Evolutionary conservation across 2,797 vertebrate genomes (phyloP).

Genomic region (Manis crassicaudata): DNA sequence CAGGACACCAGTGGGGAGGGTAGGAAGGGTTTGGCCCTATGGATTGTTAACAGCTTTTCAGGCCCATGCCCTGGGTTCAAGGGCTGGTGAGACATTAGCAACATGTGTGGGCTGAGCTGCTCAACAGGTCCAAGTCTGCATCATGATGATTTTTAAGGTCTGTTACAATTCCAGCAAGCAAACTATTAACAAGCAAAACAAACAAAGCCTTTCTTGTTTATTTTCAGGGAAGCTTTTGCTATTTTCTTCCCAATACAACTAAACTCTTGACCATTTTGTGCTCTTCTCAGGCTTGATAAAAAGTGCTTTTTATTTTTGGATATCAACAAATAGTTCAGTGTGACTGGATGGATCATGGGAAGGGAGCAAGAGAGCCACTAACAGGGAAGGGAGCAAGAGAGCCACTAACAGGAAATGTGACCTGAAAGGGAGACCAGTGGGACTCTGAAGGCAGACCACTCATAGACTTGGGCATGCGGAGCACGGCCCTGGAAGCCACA

Average conservation of each 20-base stretch:
- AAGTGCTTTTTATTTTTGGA: constrained; percentile 36
- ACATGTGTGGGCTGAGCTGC: not conserved
- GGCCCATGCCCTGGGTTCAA: not conserved
- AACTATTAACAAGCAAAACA: not conserved
- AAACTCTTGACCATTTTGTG: not conserved
- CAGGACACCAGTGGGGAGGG: not conserved
- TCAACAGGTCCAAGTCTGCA: not conserved
- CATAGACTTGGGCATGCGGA: not conserved
- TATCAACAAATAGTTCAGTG: not conserved
- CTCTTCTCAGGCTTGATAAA: not conserved
- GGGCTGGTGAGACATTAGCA: not conserved
- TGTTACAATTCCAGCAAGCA: not conserved
- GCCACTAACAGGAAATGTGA: not conserved
- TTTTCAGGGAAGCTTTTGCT: not conserved
- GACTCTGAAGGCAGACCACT: not conserved
- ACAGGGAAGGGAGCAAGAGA: not conserved
- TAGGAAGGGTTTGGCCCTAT: too few species aligned
- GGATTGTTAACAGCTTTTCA: not conserved
- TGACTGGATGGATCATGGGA: not conserved
- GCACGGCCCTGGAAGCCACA: not conserved
- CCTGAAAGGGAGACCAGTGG: not conserved
- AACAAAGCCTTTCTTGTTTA: not conserved
- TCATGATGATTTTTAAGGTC: not conserved
- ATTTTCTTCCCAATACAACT: not conserved
- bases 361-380: not conserved